Conservation (phyloP, 1,140 invertebrate genomes). For the Drosophila guanche region DNA sequence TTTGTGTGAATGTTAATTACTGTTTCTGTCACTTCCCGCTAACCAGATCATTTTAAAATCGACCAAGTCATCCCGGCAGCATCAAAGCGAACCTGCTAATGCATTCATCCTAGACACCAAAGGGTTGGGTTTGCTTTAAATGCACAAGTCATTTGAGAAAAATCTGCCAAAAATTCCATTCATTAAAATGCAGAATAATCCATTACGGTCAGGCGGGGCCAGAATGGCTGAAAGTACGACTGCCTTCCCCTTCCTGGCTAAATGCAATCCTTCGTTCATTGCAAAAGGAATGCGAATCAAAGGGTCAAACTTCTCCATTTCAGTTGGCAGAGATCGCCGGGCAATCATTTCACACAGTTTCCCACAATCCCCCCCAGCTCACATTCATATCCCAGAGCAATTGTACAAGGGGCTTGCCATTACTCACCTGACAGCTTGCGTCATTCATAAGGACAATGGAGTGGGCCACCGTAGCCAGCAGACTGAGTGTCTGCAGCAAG, state of each 20-base stretch:
- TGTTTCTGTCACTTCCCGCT: constrained; percentile 47
- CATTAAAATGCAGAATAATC: constrained; percentile 37
- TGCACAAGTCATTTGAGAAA: constrained; percentile 61
- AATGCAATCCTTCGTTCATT: too few relatives aligned
- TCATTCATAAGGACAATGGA: constrained; percentile 73
- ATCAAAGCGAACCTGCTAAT: constrained; percentile 50
- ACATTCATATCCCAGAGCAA: constrained; percentile 26
- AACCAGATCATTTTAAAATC: constrained; percentile 54
- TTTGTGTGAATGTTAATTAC: constrained; percentile 29
- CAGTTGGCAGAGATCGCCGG: not conserved
- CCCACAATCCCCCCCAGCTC: constrained; percentile 50
- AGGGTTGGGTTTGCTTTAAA: constrained; percentile 66
- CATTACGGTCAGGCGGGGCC: constrained; percentile 3
- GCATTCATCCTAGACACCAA: constrained; percentile 36
- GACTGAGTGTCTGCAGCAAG: constrained; percentile 36
- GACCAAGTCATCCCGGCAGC: constrained; percentile 56
- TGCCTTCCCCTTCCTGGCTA: too few relatives aligned
- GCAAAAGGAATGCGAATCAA: constrained; percentile 8
- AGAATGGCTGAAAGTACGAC: not conserved
- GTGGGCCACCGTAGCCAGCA: constrained; percentile 53
- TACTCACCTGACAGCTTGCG: constrained; percentile 71
- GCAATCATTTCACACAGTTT: constrained; percentile 34
- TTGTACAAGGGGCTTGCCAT: constrained; percentile 64
- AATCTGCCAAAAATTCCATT: constrained; percentile 55
- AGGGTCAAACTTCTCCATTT: not conserved